Conservation (phyloP, 2,797 vertebrate genomes). For the Sitta carolinensis region DNA sequence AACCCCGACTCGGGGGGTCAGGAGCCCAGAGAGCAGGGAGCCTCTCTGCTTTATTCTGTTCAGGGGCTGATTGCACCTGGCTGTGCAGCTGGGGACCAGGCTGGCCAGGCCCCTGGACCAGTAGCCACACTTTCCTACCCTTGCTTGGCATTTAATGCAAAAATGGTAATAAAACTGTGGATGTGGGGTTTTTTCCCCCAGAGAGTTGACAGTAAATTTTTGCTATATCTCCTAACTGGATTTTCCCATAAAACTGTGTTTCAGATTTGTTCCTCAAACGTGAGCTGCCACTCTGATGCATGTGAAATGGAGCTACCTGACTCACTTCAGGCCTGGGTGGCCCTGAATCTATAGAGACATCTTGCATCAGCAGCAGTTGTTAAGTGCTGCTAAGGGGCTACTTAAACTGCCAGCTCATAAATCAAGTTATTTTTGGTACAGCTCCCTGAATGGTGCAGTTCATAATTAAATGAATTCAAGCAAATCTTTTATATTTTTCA, state of each 20-base stretch:
- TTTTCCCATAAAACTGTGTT: neutral
- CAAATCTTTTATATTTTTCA: neutral
- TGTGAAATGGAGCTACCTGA: neutral
- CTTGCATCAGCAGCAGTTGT: conserved; percentile 3
- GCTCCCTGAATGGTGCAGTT: neutral
- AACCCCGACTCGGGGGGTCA: no score
- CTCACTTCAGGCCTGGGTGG: neutral
- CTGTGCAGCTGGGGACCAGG: no score
- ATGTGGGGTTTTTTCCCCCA: neutral
- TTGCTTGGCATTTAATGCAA: neutral
- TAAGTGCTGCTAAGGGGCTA: neutral
- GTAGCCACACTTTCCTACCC: neutral
- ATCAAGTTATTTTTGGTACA: conserved; percentile 19
- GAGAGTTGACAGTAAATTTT: neutral
- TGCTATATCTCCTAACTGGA: neutral
- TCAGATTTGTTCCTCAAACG: neutral
- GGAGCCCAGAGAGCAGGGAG: no score
- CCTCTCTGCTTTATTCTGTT: no score
- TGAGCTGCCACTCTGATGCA: neutral
- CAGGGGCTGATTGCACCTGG: no score
- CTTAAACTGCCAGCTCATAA: neutral
- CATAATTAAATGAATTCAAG: conserved; percentile 19
- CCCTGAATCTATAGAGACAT: neutral
- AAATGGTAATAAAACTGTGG: neutral
- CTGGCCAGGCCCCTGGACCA: no score